Base-by-base conservation (phyloP, 1,140 invertebrate species). In the Chionoecetes opilio region DNA sequence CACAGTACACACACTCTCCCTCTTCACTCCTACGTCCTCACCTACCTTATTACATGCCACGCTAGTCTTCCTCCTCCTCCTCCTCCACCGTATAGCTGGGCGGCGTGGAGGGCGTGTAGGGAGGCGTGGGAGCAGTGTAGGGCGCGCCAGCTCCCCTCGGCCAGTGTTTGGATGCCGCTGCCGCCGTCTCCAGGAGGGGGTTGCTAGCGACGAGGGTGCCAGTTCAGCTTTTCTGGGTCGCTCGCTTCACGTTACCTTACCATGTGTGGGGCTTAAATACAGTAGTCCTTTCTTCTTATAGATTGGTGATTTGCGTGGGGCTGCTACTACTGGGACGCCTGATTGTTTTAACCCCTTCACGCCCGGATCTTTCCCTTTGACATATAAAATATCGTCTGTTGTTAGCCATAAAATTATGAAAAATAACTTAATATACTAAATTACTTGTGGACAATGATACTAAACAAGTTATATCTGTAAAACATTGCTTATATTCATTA, bases 81-180 rank as follows among this genome's bases (percentile, higher is more conserved):
- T 75, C 63, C 63, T 75, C 63, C 63, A 53, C 0, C 46, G 26
- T 2, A 17, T 6, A 17, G 21, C 21, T 26, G 63, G 63, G 63
- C 11, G 21, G 21, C 21, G 21, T n/a, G 11, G 0, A 0, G 8
- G 63, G 63, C 11, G 5, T 17, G 21, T 5, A 5, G 11, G 63
- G n/a, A 26, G 63, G 63, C 63, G 63, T 75, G 63, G 26, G 63
- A 75, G 8, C 63, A 26, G 63, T 75, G 63, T 3, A 75, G 63
- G 63, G 63, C 63, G 63, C 63, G 63, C n/a, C 63, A 75, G 63
- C 63, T 75, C 63, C 63, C 63, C 63, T 75, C 63, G 63, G 63
- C n/a, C 63, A n/a, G 63, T 75, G 63, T 75, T 75, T 75, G 63
- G 63, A 3, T 14, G 11, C 63, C 63, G 63, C 63, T 26, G 63